Evolutionary conservation across 2,888 invertebrate species (phyloP), one percentile per base, ranked within the genome.

Genomic region (Eudemis profundana): DNA sequence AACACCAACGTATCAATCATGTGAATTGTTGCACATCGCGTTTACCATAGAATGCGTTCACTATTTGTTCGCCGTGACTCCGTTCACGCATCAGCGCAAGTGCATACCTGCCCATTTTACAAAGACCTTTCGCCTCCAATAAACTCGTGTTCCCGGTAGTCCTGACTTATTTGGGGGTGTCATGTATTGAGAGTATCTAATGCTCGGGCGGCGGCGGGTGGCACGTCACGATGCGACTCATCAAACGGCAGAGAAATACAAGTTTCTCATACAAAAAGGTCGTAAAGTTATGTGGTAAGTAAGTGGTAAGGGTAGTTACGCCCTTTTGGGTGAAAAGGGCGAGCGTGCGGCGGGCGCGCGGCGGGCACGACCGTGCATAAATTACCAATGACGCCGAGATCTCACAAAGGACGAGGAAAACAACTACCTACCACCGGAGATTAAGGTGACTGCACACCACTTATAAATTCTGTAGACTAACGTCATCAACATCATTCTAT

Each of bases 41-140:
- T 49, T 62, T 44, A 46, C 64, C 59, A 38, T 40, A 53, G 53
- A 65, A 65, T 65, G 47, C 64, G 49, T 57, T 12, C 29, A 60
- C 51, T 65, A 60, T 60, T 65, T 65, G 59, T 53, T 27, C 47
- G 51, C 21, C 65, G 60, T 65, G 60, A 65, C 65, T 65, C n/a
- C 14, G 21, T 65, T 60, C 65, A 59, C 51, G 63, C 56, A 63
- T 49, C 56, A 40, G 29, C 40, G 53, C 65, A 60, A 51, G 51
- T 46, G 59, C 53, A 61, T 3, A 14, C 1, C 7, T 46, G 15
- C 0, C 65, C 53, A 60, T 17, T 40, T 53, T 40, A 53, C 21
- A n/a, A 4, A 42, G 57, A 57, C 47, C 63, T 57, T 15, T 17
- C 8, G 15, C 4, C 3, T 0, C 10, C 5, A 19, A 44, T 33